A percentile compares a stretch with the other conserved stretches of the same genome.
Conservation (phyloP, 2,797 vertebrate species). For the Novumbra hubbsi region DNA sequence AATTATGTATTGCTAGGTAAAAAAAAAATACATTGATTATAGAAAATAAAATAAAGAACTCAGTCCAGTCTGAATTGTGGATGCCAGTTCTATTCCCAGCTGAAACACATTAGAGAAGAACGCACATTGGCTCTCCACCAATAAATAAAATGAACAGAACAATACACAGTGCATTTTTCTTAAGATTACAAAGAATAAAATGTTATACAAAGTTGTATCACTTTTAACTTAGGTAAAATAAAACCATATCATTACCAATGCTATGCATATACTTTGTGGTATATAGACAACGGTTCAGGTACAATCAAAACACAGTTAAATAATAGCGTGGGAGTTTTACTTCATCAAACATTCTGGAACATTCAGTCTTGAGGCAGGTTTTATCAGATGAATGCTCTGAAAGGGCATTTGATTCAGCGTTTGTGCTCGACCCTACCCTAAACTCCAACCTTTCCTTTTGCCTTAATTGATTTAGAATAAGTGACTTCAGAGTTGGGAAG, state of each 20-base stretch:
- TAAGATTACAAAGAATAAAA: neutral
- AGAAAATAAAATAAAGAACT: too few relatives aligned
- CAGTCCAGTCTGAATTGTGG: neutral
- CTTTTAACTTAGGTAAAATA: neutral
- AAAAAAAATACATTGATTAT: too few relatives aligned
- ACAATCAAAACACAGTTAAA: neutral
- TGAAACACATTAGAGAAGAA: conserved; percentile 19
- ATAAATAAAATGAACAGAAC: conserved; percentile 7
- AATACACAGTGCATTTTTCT: too few relatives aligned
- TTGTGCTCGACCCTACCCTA: too few relatives aligned
- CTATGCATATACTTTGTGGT: neutral
- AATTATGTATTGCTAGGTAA: too few relatives aligned
- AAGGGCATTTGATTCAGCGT: too few relatives aligned
- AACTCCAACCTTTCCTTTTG: too few relatives aligned
- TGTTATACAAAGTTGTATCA: neutral
- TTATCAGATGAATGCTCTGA: too few relatives aligned
- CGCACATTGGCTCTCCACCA: conserved; percentile 5
- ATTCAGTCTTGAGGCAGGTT: too few relatives aligned
- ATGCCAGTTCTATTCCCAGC: conserved; percentile 7
- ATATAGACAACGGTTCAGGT: neutral
- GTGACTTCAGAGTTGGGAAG: too few relatives aligned
- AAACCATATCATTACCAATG: conserved; percentile 1
- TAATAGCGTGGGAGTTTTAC: neutral
- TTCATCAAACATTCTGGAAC: too few relatives aligned
- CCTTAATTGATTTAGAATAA: too few relatives aligned